These are phyloP conservation scores for Agrochola litura DNA, from an alignment of 2,888 invertebrate genomes.

Conservation along the genomic window DNA sequence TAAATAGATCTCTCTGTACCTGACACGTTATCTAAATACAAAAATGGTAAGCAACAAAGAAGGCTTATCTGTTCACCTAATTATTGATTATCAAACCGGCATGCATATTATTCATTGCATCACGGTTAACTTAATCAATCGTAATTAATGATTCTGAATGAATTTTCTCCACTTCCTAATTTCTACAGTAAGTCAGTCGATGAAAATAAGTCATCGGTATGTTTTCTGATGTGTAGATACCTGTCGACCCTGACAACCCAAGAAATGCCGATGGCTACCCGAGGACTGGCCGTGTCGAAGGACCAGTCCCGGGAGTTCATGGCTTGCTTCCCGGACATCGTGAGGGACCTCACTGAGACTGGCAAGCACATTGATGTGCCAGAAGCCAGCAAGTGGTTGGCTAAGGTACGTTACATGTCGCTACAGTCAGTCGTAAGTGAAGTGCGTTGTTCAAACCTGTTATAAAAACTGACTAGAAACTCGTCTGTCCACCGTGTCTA, in stretches of 20 bases:
- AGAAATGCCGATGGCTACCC: slow-evolving; percentile 91
- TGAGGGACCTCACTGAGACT: slow-evolving; percentile 95
- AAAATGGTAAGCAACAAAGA: slow-evolving; percentile 17
- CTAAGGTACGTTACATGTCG: slow-evolving; percentile 91
- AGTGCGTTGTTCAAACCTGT: slow-evolving; percentile 65
- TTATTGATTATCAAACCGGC: slow-evolving; percentile 14
- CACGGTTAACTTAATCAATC: slow-evolving; percentile 27
- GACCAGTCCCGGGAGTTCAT: slow-evolving; percentile 97
- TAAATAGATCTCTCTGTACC: slow-evolving; percentile 4
- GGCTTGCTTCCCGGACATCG: slow-evolving; percentile 96
- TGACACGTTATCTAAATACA: not conserved
- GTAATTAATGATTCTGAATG: slow-evolving; percentile 17
- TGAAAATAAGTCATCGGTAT: slow-evolving; percentile 55
- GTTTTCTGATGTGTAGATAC: slow-evolving; percentile 84
- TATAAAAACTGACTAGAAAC: slow-evolving; percentile 67
- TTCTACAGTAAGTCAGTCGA: slow-evolving; percentile 50
- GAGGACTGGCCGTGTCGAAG: slow-evolving; percentile 92
- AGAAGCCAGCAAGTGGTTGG: slow-evolving; percentile 95
- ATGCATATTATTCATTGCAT: slow-evolving; percentile 21
- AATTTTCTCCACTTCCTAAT: slow-evolving; percentile 28
- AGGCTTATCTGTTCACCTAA: slow-evolving; percentile 24
- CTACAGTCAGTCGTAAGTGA: slow-evolving; percentile 75
- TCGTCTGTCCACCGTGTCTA: slow-evolving; percentile 55
- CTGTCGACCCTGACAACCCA: slow-evolving; percentile 92
- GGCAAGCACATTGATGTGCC: slow-evolving; percentile 94